phyloP scores from a whole-genome alignment of 2,888 invertebrate species.

The Orchesella flavescens region DNA sequence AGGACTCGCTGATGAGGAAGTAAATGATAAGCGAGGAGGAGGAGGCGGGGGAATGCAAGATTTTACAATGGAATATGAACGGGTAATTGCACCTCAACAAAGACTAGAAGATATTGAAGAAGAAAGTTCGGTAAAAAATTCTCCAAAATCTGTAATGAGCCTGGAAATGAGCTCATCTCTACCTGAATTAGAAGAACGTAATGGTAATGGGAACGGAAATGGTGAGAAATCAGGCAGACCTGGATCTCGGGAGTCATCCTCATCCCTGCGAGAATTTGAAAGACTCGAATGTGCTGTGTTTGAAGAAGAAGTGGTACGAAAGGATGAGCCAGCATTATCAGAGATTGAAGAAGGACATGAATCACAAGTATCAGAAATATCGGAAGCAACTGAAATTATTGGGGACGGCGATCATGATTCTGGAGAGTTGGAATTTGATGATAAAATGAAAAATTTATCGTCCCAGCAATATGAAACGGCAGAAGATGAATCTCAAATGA shows the following conservation, averaged over 20 bases:
- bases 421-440: constrained; percentile 67
- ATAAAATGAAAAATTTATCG: constrained; percentile 69
- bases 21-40: constrained; percentile 56
- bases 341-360: constrained; percentile 75
- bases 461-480: constrained; percentile 70
- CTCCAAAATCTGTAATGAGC: constrained; percentile 92
- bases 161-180: constrained; percentile 87
- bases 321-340: constrained; percentile 85
- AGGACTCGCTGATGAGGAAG: constrained; percentile 72
- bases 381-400: constrained; percentile 75
- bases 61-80: constrained; percentile 57
- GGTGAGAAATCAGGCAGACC: constrained; percentile 67
- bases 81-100: constrained; percentile 75
- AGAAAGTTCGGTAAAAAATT: constrained; percentile 89
- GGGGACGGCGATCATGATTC: constrained; percentile 62
- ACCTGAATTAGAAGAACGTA: constrained; percentile 83
- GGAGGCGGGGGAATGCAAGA: constrained; percentile 23
- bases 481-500: constrained; percentile 66
- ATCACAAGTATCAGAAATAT: constrained; percentile 77
- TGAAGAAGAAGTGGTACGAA: constrained; percentile 88
- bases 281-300: constrained; percentile 90
- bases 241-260: constrained; percentile 70
- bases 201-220: constrained; percentile 86
- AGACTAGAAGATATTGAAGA: constrained; percentile 87
- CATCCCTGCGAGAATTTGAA: constrained; percentile 83